These are phyloP conservation scores for Cairina moschata DNA, from an alignment of 2,113 vertebrate genomes.

Conservation along the genomic window DNA sequence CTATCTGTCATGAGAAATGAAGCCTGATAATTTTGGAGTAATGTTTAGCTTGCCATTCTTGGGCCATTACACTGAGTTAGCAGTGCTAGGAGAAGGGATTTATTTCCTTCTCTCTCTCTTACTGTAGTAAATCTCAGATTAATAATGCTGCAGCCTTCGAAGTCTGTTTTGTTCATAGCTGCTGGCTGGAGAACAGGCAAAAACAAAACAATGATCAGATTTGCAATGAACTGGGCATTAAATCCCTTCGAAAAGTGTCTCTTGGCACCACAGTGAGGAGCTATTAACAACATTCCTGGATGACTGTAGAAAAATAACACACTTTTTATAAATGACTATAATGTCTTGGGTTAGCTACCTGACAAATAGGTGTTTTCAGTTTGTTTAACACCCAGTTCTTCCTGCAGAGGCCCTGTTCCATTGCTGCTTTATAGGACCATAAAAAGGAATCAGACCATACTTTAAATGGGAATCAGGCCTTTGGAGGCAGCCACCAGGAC, in stretches of 20 bases:
- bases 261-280: background rate
- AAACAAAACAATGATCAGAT: slow-evolving; percentile 50
- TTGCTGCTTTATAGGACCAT: background rate
- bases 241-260: slow-evolving; percentile 37
- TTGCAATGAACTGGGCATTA: slow-evolving; percentile 25
- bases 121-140: slow-evolving; percentile 50
- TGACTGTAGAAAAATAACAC: slow-evolving; percentile 9
- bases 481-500: fast-evolving
- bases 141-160: slow-evolving; percentile 54
- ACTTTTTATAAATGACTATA: slow-evolving; percentile 2
- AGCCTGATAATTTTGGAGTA: slow-evolving; percentile 49
- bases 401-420: background rate
- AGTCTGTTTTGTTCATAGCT: slow-evolving; percentile 48
- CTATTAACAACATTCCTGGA: slow-evolving; percentile 31
- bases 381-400: background rate
- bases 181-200: slow-evolving; percentile 8
- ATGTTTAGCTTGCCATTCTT: slow-evolving; percentile 68
- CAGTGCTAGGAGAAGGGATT: slow-evolving; percentile 50
- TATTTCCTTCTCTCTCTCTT: slow-evolving; percentile 32
- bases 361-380: slow-evolving; percentile 13
- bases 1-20: slow-evolving; percentile 43
- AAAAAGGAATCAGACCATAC: background rate
- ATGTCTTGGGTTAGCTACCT: slow-evolving; percentile 32
- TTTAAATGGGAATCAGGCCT: background rate
- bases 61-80: slow-evolving; percentile 47